Evolutionary conservation across 2,797 vertebrate genomes (phyloP).

Genomic region (Scolopax rusticola): DNA sequence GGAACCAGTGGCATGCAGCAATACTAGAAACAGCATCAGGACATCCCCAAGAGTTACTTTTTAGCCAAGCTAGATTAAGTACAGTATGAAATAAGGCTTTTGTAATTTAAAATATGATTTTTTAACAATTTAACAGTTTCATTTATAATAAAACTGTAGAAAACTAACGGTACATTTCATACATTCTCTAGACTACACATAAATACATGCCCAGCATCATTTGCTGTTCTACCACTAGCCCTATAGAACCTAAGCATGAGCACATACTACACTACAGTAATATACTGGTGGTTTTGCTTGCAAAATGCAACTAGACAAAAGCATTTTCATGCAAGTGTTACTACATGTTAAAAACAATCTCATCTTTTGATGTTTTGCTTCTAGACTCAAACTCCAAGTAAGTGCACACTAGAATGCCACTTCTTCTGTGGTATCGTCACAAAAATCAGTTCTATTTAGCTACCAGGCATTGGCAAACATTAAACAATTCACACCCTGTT

Average conservation of each 20-base stretch:
- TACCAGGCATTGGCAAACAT: background rate
- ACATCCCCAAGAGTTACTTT: background rate
- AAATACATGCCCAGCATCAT: background rate
- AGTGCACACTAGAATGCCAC: background rate
- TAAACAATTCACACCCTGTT: background rate
- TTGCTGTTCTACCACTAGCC: background rate
- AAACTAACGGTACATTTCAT: accelerated
- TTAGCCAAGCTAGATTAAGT: background rate
- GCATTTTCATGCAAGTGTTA: background rate
- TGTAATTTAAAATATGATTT: background rate
- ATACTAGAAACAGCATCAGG: background rate
- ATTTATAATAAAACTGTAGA: background rate
- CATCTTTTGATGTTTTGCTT: background rate
- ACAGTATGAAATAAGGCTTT: background rate
- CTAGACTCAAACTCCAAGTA: background rate
- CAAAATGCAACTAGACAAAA: background rate
- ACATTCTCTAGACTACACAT: background rate
- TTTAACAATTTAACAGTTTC: background rate
- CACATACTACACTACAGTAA: background rate
- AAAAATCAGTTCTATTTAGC: background rate
- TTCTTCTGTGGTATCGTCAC: background rate
- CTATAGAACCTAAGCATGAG: background rate
- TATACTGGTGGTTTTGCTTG: background rate
- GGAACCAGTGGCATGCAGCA: background rate
- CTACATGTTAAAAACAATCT: background rate